Conservation (phyloP, 2,113 vertebrate species). For the Sander lucioperca region DNA sequence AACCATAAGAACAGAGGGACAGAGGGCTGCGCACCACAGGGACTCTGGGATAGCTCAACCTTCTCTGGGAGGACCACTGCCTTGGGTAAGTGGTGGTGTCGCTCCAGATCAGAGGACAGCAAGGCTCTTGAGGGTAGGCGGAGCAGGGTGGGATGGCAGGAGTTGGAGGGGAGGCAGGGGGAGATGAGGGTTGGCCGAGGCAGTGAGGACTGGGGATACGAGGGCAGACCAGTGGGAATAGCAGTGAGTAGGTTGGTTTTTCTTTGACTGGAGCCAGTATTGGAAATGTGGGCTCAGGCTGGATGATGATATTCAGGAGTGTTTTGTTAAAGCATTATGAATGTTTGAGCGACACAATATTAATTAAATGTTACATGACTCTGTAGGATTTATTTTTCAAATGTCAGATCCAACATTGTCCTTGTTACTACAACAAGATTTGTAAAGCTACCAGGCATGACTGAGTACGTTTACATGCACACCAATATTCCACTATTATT, state of each 20-base stretch:
- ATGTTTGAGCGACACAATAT: neutral
- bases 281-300: neutral
- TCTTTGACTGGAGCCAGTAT: slow-evolving; percentile 20
- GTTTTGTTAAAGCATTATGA: neutral
- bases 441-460: neutral
- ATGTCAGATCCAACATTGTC: slow-evolving; percentile 17
- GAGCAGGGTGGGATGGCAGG: slow-evolving; percentile 32
- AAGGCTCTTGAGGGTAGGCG: slow-evolving; percentile 50
- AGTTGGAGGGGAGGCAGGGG: slow-evolving; percentile 33
- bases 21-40: slow-evolving; percentile 72
- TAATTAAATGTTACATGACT: slow-evolving; percentile 7
- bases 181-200: slow-evolving; percentile 43
- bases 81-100: slow-evolving; percentile 69
- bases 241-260: slow-evolving; percentile 36
- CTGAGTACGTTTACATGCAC: no score
- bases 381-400: slow-evolving; percentile 20
- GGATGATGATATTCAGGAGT: neutral
- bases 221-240: slow-evolving; percentile 66
- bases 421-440: neutral
- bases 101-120: slow-evolving; percentile 74
- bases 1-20: slow-evolving; percentile 78
- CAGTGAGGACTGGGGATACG: slow-evolving; percentile 46
- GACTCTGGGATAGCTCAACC: slow-evolving; percentile 73
- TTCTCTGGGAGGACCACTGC: slow-evolving; percentile 66
- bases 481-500: no score